Percentiles rank a stretch among this genome's conserved stretches.
Conservation (phyloP, 2,888 invertebrate species). For the Dynastes grantii region DNA sequence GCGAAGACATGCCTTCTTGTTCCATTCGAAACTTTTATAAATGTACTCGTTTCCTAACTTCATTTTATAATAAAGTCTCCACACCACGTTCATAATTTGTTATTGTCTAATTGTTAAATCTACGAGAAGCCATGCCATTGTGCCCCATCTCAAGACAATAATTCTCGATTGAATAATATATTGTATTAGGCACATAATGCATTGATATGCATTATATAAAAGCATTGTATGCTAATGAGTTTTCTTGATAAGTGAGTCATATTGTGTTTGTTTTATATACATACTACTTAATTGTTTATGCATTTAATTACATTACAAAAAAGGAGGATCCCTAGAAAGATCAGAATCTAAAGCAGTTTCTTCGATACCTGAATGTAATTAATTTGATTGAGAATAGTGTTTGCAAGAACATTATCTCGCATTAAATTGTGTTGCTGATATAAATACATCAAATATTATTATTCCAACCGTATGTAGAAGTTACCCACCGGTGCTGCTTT, state of each 20-base stretch:
- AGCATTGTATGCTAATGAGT: constrained; percentile 35
- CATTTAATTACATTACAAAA: not conserved
- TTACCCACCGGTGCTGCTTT: no score
- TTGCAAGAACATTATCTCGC: no score
- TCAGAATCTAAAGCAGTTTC: no score
- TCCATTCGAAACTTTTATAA: no score
- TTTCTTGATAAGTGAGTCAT: constrained; percentile 26
- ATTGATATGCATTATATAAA: constrained; percentile 35
- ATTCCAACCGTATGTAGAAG: no score
- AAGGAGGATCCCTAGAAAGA: not conserved
- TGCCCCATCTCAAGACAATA: constrained; percentile 44
- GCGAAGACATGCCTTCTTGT: no score
- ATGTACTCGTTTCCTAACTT: no score
- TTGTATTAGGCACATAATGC: constrained; percentile 28
- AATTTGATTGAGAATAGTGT: no score
- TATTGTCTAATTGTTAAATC: constrained; percentile 14
- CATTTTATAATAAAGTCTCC: not conserved
- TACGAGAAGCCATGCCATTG: constrained; percentile 17
- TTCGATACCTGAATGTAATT: no score
- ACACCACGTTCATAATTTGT: constrained; percentile 8
- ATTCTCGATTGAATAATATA: constrained; percentile 44
- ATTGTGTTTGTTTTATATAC: not conserved
- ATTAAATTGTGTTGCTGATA: no score
- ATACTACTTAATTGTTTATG: not conserved
- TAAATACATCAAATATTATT: no score